phyloP scores from a whole-genome alignment of 2,888 invertebrate species.

The Elysia crispata region DNA sequence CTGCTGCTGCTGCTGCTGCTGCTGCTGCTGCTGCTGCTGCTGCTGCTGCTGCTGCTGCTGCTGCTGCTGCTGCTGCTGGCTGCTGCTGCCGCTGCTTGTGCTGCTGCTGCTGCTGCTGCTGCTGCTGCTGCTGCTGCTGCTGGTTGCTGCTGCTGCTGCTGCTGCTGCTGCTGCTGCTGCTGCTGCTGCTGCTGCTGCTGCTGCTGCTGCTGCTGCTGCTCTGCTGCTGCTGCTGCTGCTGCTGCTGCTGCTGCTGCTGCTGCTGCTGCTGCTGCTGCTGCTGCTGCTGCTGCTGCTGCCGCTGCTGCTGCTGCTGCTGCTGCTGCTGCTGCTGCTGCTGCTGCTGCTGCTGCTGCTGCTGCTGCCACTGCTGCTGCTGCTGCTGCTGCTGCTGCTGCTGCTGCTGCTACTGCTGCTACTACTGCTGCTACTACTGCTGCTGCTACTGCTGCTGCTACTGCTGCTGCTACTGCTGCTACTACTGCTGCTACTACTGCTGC shows the following conservation, averaged over 20 bases:
- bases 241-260: slow-evolving; percentile 2
- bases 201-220: no score
- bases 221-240: no score
- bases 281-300: neutral
- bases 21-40: no score
- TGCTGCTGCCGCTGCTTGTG: no score
- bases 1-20: no score
- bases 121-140: no score
- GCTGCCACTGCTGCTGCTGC: neutral
- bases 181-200: slow-evolving; percentile 1
- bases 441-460: neutral
- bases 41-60: no score
- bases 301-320: neutral
- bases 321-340: neutral
- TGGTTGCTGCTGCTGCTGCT: neutral
- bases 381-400: neutral
- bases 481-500: neutral
- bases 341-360: neutral
- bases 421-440: neutral
- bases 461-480: neutral
- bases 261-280: neutral
- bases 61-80: no score
- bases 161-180: neutral
- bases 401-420: neutral
- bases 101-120: no score